These are phyloP conservation scores for Erpornis zantholeuca DNA, from an alignment of 2,113 vertebrate genomes.

Conservation along the genomic window DNA sequence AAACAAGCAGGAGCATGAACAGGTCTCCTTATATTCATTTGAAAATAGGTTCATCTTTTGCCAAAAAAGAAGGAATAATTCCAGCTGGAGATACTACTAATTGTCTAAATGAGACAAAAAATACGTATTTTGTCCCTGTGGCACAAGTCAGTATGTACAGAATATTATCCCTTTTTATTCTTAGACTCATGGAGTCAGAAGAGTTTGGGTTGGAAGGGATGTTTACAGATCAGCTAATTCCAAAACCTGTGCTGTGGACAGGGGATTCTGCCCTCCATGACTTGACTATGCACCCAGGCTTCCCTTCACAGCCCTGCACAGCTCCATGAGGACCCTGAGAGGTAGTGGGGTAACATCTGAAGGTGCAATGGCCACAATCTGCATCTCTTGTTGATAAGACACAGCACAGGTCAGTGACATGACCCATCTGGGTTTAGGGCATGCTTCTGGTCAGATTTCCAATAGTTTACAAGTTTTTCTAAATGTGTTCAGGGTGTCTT, in stretches of 20 bases:
- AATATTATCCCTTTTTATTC: not conserved
- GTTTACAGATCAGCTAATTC: not conserved
- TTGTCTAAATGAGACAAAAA: not conserved
- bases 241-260: rapidly evolving
- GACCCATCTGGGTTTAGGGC: not conserved
- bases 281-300: rapidly evolving
- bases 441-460: not conserved
- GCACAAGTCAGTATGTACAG: not conserved
- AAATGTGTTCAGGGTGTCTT: not conserved
- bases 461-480: slow-evolving; percentile 21
- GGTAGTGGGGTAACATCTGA: not conserved
- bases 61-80: not conserved
- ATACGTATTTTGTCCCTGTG: too few species aligned
- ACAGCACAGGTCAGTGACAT: not conserved
- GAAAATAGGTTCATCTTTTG: rapidly evolving
- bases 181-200: not conserved
- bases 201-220: not conserved
- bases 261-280: not conserved
- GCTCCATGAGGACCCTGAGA: not conserved
- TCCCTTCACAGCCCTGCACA: not conserved
- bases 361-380: not conserved
- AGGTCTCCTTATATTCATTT: rapidly evolving
- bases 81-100: not conserved
- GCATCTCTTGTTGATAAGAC: not conserved
- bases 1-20: not conserved